Percentiles rank a stretch among this genome's conserved stretches.
Evolutionary conservation across 2,888 invertebrate genomes (phyloP).

Genomic region (Eristalinus sepulchralis): DNA sequence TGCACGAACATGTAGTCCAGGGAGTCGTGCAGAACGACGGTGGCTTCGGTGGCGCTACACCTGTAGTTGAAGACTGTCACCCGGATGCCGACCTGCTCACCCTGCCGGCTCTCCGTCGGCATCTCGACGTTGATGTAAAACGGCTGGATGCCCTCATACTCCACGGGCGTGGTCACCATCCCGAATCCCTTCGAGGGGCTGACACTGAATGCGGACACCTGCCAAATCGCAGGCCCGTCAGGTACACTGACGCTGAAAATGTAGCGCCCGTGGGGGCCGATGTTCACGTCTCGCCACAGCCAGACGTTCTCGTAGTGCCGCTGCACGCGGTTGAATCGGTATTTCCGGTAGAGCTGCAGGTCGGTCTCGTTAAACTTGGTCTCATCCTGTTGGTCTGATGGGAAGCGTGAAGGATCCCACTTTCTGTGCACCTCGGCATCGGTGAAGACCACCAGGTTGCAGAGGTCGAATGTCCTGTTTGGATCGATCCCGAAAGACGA

Average conservation of each 20-base stretch:
- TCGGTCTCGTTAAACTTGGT: conserved; percentile 84
- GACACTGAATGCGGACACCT: conserved; percentile 93
- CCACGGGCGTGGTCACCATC: conserved; percentile 88
- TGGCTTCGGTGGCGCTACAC: conserved; percentile 89
- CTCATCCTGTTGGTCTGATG: conserved; percentile 84
- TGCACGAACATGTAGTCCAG: conserved; percentile 93
- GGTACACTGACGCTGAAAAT: conserved; percentile 91
- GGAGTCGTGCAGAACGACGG: conserved; percentile 90
- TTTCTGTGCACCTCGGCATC: conserved; percentile 89
- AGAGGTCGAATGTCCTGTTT: conserved; percentile 93
- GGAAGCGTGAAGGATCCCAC: conserved; percentile 86
- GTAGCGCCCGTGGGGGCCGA: conserved; percentile 91
- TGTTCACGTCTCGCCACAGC: conserved; percentile 95
- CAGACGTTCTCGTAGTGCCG: conserved; percentile 95
- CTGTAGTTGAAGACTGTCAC: conserved; percentile 96
- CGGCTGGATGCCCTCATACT: conserved; percentile 91
- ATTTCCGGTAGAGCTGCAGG: conserved; percentile 86
- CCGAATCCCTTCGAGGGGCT: conserved; percentile 91
- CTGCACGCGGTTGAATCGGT: conserved; percentile 90
- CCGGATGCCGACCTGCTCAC: conserved; percentile 94
- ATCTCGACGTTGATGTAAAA: conserved; percentile 96
- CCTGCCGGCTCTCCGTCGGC: conserved; percentile 89
- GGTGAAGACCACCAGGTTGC: conserved; percentile 92
- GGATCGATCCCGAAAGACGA: conserved; percentile 94
- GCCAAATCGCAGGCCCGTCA: conserved; percentile 90